phyloP scores from a whole-genome alignment of 2,113 vertebrate genomes.

The Phasianus colchicus region DNA sequence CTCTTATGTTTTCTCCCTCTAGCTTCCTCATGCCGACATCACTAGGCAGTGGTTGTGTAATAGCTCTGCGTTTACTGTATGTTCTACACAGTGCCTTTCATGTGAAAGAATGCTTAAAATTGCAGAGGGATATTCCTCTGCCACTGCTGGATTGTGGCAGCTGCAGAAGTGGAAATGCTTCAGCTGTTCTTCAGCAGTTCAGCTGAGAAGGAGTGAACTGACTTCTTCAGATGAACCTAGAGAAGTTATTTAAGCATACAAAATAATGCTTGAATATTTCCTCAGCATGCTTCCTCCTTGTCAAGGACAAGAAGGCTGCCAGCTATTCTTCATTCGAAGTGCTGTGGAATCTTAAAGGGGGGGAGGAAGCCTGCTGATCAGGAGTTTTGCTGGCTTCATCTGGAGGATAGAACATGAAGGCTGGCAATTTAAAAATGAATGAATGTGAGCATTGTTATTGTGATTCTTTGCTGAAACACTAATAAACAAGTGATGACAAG shows the following conservation, averaged over 20 bases:
- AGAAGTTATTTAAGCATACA: neutral
- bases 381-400: neutral
- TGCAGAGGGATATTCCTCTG: conserved; percentile 48
- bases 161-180: conserved; percentile 31
- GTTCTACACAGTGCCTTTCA: conserved; percentile 20
- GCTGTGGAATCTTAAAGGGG: neutral
- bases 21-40: conserved; percentile 66
- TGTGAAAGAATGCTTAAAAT: neutral
- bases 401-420: conserved; percentile 2
- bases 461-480: conserved; percentile 9
- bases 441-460: conserved; percentile 7
- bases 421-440: neutral
- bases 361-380: neutral
- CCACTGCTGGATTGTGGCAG: neutral
- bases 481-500: conserved; percentile 60
- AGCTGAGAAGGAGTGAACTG: neutral
- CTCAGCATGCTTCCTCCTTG: neutral
- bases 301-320: conserved; percentile 43
- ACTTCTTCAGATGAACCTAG: neutral
- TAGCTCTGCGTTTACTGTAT: conserved; percentile 34
- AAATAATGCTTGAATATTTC: neutral
- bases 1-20: conserved; percentile 25
- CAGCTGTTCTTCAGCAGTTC: neutral
- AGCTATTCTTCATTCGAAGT: neutral
- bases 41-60: conserved; percentile 70